A percentile compares a stretch with the other conserved stretches of the same genome.
These are phyloP conservation scores for Lamellibrachia satsuma DNA, from an alignment of 2,888 invertebrate genomes.

Conservation along the genomic window DNA sequence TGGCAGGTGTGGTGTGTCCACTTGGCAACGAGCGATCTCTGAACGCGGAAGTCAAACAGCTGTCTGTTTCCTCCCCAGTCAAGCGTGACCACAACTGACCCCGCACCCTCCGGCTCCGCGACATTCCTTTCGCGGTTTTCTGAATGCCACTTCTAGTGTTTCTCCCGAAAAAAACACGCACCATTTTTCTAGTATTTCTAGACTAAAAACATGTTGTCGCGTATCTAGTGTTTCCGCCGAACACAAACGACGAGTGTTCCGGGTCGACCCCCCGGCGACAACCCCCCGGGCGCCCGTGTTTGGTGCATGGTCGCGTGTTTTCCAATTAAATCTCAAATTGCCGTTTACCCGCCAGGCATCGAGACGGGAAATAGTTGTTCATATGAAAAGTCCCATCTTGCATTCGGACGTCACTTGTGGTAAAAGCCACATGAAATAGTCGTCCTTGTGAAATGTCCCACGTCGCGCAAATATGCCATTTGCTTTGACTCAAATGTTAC, in stretches of 20 bases:
- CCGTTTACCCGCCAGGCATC: background rate
- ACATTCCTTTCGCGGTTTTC: background rate
- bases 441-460: too few species aligned
- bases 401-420: too few species aligned
- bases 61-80: background rate
- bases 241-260: background rate
- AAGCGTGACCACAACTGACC: background rate
- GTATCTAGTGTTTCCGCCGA: background rate
- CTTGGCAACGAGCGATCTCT: background rate
- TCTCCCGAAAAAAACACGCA: background rate
- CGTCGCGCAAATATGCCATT: too few species aligned
- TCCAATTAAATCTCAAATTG: slow-evolving; percentile 9
- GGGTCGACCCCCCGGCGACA: background rate
- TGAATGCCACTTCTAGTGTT: background rate
- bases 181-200: background rate
- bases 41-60: background rate
- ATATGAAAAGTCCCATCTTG: background rate
- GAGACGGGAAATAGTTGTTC: background rate
- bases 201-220: background rate
- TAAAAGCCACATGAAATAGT: too few species aligned
- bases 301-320: background rate
- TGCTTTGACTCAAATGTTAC: too few species aligned
- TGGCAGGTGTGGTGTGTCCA: background rate
- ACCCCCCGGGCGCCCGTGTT: background rate
- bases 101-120: background rate